Evolutionary conservation across 1,140 invertebrate species (phyloP), one percentile per base, ranked within the genome.

Genomic region (Drosophila prosaltans): DNA sequence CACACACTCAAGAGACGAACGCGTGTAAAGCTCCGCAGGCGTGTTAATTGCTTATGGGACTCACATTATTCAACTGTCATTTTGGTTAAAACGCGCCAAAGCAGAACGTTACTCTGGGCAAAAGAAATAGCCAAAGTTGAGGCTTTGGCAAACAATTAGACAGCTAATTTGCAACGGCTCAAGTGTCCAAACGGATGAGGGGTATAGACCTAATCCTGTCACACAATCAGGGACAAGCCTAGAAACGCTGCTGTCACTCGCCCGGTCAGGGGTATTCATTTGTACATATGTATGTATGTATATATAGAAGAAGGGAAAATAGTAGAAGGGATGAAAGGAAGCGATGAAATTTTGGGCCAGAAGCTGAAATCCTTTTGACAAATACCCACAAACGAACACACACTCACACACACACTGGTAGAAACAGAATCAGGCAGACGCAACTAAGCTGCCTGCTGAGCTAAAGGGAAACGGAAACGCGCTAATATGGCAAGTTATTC

Each of bases 71-170:
- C 84, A 89, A 72, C 84, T 89, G 84, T 89, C 84, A 89, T 80
- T 80, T 89, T 63, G 51, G 71, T 65, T 51, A 51, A 70, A 80
- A 36, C 6, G 65, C 64, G 77, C 78, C 62, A 70, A 59, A 48
- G 68, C 65, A 59, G 60, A 11, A 26, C 30, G 24, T 58, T 28
- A 51, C 57, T 43, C 32, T 51, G 69, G 66, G 57, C 32, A 36
- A 81, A 86, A 86, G 82, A 88, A 83, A 74, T 75, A 67, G 62
- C 45, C 78, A 85, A 85, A 81, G 73, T 86, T 86, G 84, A 81
- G 84, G 80, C 84, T 89, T 89, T 89, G 80, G 84, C 84, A 89
- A 89, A 89, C 84, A 89, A 89, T 89, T 89, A 89, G 84, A 80
- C 84, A 89, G 84, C 84, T 89, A 89, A 89, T 89, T 89, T 89